These are phyloP conservation scores for Fragum sueziense DNA, from an alignment of 2,888 invertebrate species.

Conservation along the genomic window DNA sequence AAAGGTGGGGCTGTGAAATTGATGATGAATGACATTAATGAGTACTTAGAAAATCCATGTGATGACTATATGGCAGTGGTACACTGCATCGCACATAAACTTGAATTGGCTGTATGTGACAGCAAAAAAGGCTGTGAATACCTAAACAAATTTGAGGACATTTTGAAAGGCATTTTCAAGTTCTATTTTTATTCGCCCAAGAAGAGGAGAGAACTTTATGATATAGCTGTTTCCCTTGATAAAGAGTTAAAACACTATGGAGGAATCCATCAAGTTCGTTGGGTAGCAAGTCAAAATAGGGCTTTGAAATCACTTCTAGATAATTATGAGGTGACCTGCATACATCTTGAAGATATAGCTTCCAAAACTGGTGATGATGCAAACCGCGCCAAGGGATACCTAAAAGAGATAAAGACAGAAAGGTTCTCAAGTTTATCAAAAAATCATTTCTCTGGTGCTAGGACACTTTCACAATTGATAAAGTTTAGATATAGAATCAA, in stretches of 20 bases:
- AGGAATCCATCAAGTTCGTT: conserved; percentile 12
- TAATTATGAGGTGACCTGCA: conserved; percentile 9
- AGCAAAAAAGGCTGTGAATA: conserved; percentile 25
- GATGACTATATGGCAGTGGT: conserved; percentile 17
- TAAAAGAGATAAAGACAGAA: conserved; percentile 10
- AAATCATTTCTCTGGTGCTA: not conserved
- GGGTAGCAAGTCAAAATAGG: conserved; percentile 13
- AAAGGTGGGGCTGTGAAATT: conserved; percentile 30
- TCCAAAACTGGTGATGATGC: conserved; percentile 11
- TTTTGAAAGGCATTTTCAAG: conserved; percentile 22
- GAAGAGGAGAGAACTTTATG: conserved; percentile 25
- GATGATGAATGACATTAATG: conserved; percentile 23
- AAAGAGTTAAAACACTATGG: conserved; percentile 15
- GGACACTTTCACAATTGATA: not conserved
- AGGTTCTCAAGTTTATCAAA: not conserved
- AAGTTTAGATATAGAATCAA: not conserved
- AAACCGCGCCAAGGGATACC: conserved; percentile 13
- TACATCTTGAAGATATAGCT: conserved; percentile 18
- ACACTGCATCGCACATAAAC: conserved; percentile 35
- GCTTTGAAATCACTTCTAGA: not conserved
- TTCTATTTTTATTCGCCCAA: conserved; percentile 32
- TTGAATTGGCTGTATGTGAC: conserved; percentile 37
- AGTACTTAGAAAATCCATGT: conserved; percentile 7
- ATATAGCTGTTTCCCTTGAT: conserved; percentile 19
- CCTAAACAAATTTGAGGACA: conserved; percentile 27